A percentile compares a stretch with the other conserved stretches of the same genome.
Evolutionary conservation across 2,113 vertebrate species (phyloP).

Genomic region (Clinocottus analis): DNA sequence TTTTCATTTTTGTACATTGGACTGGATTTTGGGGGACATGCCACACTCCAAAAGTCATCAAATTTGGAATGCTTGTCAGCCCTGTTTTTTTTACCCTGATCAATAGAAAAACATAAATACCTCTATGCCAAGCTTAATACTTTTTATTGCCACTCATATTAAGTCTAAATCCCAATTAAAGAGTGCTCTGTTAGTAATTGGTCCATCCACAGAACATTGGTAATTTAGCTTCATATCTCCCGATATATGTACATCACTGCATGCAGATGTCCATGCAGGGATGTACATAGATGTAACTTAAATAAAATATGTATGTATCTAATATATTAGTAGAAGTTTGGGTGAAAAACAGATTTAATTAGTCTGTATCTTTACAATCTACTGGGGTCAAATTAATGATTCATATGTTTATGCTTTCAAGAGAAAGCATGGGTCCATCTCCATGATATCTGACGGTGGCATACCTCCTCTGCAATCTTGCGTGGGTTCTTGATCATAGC

Average conservation of each 20-base stretch:
- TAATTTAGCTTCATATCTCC: background rate
- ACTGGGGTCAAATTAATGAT: background rate
- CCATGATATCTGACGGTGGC: background rate
- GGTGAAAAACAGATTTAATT: no score
- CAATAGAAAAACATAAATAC: background rate
- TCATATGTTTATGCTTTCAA: background rate
- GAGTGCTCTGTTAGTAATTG: background rate
- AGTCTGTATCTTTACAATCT: background rate
- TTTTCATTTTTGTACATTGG: no score
- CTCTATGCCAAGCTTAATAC: background rate
- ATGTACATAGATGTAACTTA: no score
- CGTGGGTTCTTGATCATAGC: conserved; percentile 84
- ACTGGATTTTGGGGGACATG: no score
- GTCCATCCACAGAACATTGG: background rate
- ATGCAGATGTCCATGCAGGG: background rate
- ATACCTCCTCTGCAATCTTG: conserved; percentile 81
- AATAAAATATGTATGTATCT: no score
- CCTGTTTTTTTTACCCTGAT: background rate
- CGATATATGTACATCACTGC: background rate
- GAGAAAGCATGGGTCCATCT: background rate
- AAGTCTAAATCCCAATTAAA: background rate
- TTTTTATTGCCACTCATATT: background rate
- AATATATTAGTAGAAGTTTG: background rate
- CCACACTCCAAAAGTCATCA: no score
- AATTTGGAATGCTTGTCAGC: no score